Evolutionary conservation across 2,888 invertebrate species (phyloP), one percentile per base, ranked within the genome.

Genomic region (Plebejus anna): DNA sequence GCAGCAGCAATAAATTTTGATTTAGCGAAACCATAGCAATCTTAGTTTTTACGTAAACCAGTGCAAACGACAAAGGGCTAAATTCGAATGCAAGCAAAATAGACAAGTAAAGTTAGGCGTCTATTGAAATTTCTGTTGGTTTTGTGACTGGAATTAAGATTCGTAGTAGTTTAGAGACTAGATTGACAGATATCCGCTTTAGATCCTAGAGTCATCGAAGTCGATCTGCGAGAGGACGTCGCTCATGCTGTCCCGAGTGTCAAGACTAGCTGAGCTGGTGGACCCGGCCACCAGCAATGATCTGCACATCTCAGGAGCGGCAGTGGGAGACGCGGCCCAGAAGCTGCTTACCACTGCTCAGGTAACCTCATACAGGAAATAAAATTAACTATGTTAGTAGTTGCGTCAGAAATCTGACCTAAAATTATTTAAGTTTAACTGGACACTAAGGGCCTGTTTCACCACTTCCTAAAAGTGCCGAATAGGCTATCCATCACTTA

Each of bases 321-420:
- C 47, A 1, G 80, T 82, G 2, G 82, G 81, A 4, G 83, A 83
- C 72, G 82, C 83, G 13, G 82, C 84, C 0, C 80, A 82, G 11
- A 77, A 80, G 3, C 78, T 85, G 2, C 79, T 83, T 0, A 80
- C 81, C 28, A 81, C 81, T 47, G 83, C 83, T 0, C 84, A 85
- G 83, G 86, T 86, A 76, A 77, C 47, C 47, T 47, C 47, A 47
- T 42, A 42, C 42, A 42, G 42, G 42, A 42, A 42, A 42, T 42
- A 42, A 42, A 42, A 42, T 42, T 42, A 42, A 9, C 42, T 42
- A 9, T 2, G 42, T 42, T 42, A 42, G 42, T 7, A 42, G 9
- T 9, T 9, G 42, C 9, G 42, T 42, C 9, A 42, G 9, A 42
- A 42, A 42, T 42, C 42, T 9, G 42, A 42, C 6, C 42, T 42